Percentiles rank a stretch among this genome's conserved stretches.
phyloP scores from a whole-genome alignment of 2,113 vertebrate species.

The Centropus bengalensis region DNA sequence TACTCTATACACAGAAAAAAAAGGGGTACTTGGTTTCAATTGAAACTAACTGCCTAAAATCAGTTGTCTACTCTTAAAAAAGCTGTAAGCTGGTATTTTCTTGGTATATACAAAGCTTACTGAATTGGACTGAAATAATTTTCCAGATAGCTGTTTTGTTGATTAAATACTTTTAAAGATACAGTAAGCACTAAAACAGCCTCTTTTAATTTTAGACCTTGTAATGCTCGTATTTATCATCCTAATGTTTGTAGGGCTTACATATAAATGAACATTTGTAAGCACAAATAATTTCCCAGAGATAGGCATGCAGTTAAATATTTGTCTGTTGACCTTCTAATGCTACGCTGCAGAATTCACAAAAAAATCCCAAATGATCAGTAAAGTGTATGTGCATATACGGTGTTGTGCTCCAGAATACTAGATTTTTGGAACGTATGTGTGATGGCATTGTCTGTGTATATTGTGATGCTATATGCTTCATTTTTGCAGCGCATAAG shows the following conservation, averaged over 20 bases:
- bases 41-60: neutral
- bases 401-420: neutral
- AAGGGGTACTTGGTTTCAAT: neutral
- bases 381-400: neutral
- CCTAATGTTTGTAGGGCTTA: neutral
- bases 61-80: neutral
- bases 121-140: neutral
- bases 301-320: neutral
- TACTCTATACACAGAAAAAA: neutral
- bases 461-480: neutral
- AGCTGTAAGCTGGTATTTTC: neutral
- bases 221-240: neutral
- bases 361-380: neutral
- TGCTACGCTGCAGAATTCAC: neutral
- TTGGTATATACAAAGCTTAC: neutral
- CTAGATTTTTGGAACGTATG: neutral
- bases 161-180: too few species aligned
- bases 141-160: neutral
- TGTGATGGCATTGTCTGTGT: neutral
- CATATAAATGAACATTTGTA: neutral
- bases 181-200: neutral
- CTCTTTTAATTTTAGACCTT: neutral
- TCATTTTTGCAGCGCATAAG: neutral
- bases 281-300: neutral
- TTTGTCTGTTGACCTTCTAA: neutral